Evolutionary conservation across 2,888 invertebrate genomes (phyloP).

Genomic region (Lobophora halterata): DNA sequence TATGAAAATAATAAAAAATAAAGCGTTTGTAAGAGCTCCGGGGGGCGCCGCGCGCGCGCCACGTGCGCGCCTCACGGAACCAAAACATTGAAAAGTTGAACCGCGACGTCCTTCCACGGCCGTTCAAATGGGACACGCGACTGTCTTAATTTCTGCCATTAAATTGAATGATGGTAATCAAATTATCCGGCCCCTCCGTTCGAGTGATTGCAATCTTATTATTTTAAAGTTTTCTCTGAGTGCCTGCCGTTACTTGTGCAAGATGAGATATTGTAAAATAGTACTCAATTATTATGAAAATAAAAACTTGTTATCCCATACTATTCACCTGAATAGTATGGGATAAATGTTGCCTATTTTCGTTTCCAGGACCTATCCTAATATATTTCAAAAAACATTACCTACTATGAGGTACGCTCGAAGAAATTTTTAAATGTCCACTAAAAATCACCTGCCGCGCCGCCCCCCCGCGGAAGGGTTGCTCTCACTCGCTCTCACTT

Average conservation of each 20-base stretch:
- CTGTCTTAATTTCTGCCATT: slow-evolving; percentile 66
- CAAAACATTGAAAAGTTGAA: slow-evolving; percentile 78
- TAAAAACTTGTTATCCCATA: too few species aligned
- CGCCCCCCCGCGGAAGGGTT: slow-evolving; percentile 13
- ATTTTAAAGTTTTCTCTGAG: slow-evolving; percentile 21
- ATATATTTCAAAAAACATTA: too few species aligned
- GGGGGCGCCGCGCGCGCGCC: slow-evolving; percentile 74
- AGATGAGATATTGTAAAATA: too few species aligned
- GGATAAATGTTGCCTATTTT: too few species aligned
- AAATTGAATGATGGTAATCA: slow-evolving; percentile 57
- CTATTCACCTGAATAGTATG: too few species aligned
- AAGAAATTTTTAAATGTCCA: not conserved
- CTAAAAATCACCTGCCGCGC: slow-evolving; percentile 10
- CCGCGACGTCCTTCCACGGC: slow-evolving; percentile 43
- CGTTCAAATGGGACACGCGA: slow-evolving; percentile 65
- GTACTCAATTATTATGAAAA: too few species aligned
- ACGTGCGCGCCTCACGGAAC: slow-evolving; percentile 59
- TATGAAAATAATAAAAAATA: slow-evolving; percentile 81
- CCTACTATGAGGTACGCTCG: too few species aligned
- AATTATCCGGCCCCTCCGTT: slow-evolving; percentile 41
- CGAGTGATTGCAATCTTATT: slow-evolving; percentile 25
- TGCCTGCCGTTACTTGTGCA: too few species aligned
- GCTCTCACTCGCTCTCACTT: slow-evolving; percentile 52
- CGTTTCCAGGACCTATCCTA: too few species aligned
- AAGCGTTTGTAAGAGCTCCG: slow-evolving; percentile 53